These are phyloP conservation scores for Felis chaus DNA, from an alignment of 2,113 vertebrate species.

Conservation along the genomic window DNA sequence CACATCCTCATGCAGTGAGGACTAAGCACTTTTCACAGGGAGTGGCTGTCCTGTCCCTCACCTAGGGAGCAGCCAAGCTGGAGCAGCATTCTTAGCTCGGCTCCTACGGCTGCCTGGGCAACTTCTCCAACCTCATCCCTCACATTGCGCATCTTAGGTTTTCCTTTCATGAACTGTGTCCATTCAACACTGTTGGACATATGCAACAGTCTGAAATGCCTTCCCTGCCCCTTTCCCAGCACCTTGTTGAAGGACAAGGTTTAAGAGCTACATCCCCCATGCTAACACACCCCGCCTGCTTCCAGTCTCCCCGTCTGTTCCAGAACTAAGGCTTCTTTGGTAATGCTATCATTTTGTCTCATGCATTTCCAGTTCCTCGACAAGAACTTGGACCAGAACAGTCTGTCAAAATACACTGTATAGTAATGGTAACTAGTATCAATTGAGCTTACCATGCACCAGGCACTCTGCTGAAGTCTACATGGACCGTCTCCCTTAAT, in stretches of 20 bases:
- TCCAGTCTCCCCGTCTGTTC: background rate
- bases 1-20: background rate
- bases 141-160: background rate
- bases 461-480: background rate
- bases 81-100: rapidly evolving
- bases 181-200: background rate
- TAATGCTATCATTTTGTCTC: background rate
- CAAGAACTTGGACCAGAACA: background rate
- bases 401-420: background rate
- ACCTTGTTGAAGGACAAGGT: background rate
- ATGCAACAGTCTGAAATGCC: background rate
- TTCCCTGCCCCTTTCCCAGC: background rate
- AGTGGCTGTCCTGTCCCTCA: background rate
- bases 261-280: background rate
- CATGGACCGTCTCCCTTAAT: background rate
- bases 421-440: background rate
- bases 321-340: background rate
- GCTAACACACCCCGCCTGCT: background rate
- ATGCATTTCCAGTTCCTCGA: background rate
- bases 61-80: rapidly evolving
- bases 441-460: background rate
- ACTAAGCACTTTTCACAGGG: background rate
- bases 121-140: background rate
- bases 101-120: no score
- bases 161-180: background rate